Evolutionary conservation across 2,888 invertebrate genomes (phyloP).

Genomic region (Mylabris sibirica): DNA sequence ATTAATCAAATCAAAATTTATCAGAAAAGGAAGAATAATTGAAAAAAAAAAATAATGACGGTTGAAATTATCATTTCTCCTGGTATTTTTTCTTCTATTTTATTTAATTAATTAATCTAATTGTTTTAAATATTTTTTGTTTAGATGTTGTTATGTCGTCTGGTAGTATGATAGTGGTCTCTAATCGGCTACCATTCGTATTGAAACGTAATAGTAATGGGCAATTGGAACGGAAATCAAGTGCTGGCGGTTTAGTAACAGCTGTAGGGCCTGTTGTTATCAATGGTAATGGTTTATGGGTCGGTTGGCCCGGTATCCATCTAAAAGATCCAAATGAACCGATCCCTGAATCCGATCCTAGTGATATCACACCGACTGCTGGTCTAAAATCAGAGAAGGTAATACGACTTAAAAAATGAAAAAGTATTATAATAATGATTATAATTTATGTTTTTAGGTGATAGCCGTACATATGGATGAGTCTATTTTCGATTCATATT

Average conservation of each 20-base stretch:
- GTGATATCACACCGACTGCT: conserved; percentile 86
- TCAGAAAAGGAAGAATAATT: not conserved
- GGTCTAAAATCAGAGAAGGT: conserved; percentile 85
- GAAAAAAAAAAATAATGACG: not conserved
- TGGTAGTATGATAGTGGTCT: conserved; percentile 88
- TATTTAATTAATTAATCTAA: conserved; percentile 19
- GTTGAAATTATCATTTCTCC: not conserved
- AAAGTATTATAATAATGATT: not conserved
- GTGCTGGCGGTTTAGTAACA: conserved; percentile 89
- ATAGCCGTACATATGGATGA: conserved; percentile 82
- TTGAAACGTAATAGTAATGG: conserved; percentile 77
- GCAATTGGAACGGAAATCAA: conserved; percentile 82
- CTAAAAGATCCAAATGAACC: conserved; percentile 77
- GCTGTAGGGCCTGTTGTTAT: conserved; percentile 91
- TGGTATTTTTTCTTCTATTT: not conserved
- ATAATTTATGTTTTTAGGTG: conserved; percentile 65
- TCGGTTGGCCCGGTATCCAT: conserved; percentile 91
- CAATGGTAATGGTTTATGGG: conserved; percentile 85
- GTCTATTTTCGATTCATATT: conserved; percentile 82
- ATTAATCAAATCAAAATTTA: not conserved
- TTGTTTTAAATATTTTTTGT: conserved; percentile 37
- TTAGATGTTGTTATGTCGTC: conserved; percentile 60
- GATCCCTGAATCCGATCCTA: conserved; percentile 87
- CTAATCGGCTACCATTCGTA: conserved; percentile 89
- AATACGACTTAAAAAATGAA: conserved; percentile 36